Evolutionary conservation across 2,113 vertebrate species (phyloP), one percentile per base, ranked within the genome.

Genomic region (Donacobius atricapilla): DNA sequence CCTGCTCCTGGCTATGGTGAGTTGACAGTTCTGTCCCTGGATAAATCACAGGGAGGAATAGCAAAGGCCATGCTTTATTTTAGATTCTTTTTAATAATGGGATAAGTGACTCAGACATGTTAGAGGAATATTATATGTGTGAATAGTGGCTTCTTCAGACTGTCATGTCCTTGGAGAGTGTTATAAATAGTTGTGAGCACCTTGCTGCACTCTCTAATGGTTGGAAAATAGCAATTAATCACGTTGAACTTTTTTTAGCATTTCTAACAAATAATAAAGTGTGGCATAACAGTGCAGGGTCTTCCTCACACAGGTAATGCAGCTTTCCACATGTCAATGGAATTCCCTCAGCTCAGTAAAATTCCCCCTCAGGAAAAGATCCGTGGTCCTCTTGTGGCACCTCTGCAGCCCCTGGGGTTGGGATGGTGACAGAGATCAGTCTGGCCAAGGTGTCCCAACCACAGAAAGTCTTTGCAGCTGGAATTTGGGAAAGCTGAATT

Each of bases 181-280:
- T 75, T 96, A 90, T 68, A 94, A 92, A 93, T 86, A 88, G 72
- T 86, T 86, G 25, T 12, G 37, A 90, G 83, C 83, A 70, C 83
- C 21, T 64, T 60, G 83, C 86, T 93, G 88, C 79, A 64, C 83
- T 94, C 85, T 90, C 12, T 95, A 35, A 89, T 81, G 83, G 56
- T 44, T 86, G 72, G 86, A 94, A 95, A 89, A 76, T 37, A 75
- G 64, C 68, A 71, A 37, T 90, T 95, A 91, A 88, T 95, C 22
- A 57, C 25, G 87, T 61, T 4, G 8, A 70, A 78, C 76, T 79
- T 93, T 40, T 65, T 75, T 53, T 75, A 37, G 69, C 42, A 48
- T 81, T 90, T 64, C 88, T 90, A 83, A 44, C 76, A 75, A 79
- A 88, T 69, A 60, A 56, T 44, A 2, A 5, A 56, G 16, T 16